Evolutionary conservation across 2,888 invertebrate genomes (phyloP), one percentile per base, ranked within the genome.

Genomic region (Drosophila lutescens): DNA sequence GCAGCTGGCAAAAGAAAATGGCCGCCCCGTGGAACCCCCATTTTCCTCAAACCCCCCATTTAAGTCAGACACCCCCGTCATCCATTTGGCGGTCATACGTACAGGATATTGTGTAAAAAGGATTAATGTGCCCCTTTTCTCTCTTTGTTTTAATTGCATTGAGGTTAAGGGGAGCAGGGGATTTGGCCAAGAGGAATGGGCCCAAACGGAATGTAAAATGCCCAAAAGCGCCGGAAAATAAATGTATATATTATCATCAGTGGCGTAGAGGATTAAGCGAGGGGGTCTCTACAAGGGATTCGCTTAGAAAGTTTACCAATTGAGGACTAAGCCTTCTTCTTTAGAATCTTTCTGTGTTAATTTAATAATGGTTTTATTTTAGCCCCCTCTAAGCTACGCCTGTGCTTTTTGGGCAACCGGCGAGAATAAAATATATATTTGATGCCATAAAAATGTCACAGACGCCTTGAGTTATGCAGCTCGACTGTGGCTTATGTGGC

Each of bases 51-150:
- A 10, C n/a, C 12, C 44, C 62, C 60, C 30, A 15, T 0, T 13
- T 60, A 66, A 58, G 34, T 7, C 47, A 15, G 32, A 44, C 73
- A 43, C 58, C 56, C 54, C 40, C 63, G 59, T 59, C 53, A 49
- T 50, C 23, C 36, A 60, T 54, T 73, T 63, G 68, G 66, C 63
- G 69, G 67, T 65, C 77, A 72, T 62, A 66, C 77, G 71, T 69
- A 76, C 89, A 89, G 89, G 85, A 85, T 85, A 89, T 85, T 89
- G 86, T 87, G 77, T 74, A 88, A 88, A 88, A 88, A 71, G 85
- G 89, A 85, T 85, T 85, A 85, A 85, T 89, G 85, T 76, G 71
- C 55, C 75, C 68, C 72, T 79, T 81, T 81, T 88, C 68, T 69
- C 66, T 34, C 74, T 66, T 77, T 74, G 85, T 85, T 85, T 85